phyloP scores from a whole-genome alignment of 2,797 vertebrate genomes.

The Enteromius paludinosus region DNA sequence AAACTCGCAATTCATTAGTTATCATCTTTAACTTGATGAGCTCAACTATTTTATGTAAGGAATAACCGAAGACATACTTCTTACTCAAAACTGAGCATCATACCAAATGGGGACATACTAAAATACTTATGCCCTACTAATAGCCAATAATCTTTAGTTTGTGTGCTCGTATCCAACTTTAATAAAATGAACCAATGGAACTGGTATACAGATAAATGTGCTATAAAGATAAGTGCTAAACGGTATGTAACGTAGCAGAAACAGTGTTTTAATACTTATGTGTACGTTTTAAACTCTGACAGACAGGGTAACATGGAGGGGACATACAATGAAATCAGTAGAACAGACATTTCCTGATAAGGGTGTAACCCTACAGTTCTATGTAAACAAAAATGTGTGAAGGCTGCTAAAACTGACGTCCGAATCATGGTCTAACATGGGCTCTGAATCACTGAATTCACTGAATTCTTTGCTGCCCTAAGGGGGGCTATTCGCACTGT shows the following conservation, averaged over 20 bases:
- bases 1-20: not conserved
- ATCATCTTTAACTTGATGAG: not conserved
- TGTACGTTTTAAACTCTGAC: not conserved
- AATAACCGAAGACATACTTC: not conserved
- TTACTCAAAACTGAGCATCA: not conserved
- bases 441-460: not conserved
- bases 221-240: not conserved
- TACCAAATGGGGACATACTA: not conserved
- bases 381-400: not conserved
- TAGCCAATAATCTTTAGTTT: not conserved
- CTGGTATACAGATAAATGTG: no score
- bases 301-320: not conserved
- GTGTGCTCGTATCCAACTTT: not conserved
- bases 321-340: not conserved
- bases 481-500: not conserved
- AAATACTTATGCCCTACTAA: not conserved
- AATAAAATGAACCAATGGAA: not conserved
- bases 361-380: conserved; percentile 5
- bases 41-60: not conserved
- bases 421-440: not conserved
- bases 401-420: not conserved
- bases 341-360: not conserved
- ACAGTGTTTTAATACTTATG: not conserved
- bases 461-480: not conserved
- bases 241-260: not conserved